These are phyloP conservation scores for Melanaphis sacchari DNA, from an alignment of 1,140 invertebrate species.

Conservation along the genomic window DNA sequence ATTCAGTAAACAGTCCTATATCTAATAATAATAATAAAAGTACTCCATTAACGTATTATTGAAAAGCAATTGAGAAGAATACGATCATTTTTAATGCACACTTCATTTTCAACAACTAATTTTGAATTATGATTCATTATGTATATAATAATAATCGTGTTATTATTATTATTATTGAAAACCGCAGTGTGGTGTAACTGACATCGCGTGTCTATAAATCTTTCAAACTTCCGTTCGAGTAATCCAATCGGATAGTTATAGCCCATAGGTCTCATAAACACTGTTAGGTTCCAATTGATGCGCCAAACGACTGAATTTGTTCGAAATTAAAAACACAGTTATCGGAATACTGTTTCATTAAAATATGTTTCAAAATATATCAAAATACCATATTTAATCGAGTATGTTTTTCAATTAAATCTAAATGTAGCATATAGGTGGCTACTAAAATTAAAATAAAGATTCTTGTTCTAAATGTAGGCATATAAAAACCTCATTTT, in stretches of 20 bases:
- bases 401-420: not conserved
- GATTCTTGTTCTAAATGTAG: not conserved
- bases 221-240: conserved; percentile 20
- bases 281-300: conserved; percentile 7
- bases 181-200: not conserved
- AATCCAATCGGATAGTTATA: conserved; percentile 34
- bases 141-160: not conserved
- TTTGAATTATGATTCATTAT: not conserved
- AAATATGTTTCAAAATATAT: not conserved
- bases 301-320: not conserved
- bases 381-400: not conserved
- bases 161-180: conserved; percentile 18
- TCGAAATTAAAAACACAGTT: conserved; percentile 1
- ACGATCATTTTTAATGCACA: not conserved
- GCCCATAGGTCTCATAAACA: conserved; percentile 20
- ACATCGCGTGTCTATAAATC: conserved; percentile 50
- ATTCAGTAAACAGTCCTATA: not conserved
- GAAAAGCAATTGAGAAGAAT: not conserved
- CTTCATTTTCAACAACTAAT: conserved; percentile 3
- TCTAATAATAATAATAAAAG: not conserved
- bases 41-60: not conserved
- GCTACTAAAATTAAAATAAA: not conserved
- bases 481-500: not conserved
- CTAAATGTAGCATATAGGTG: not conserved
- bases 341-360: not conserved